These are phyloP conservation scores for Campaea margaritaria DNA, from an alignment of 2,888 invertebrate genomes.

Conservation along the genomic window DNA sequence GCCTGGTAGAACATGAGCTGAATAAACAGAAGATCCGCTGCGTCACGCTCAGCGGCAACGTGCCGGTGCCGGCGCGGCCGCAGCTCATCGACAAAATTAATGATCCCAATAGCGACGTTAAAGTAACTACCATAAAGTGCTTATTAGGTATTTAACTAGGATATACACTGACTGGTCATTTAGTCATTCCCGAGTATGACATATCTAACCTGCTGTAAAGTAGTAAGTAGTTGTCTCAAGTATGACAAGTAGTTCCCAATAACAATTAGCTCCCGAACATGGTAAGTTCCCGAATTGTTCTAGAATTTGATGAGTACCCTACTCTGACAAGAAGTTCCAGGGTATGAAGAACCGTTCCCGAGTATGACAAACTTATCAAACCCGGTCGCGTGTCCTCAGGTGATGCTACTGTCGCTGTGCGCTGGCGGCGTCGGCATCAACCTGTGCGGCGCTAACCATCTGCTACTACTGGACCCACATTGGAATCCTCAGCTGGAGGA, in stretches of 20 bases:
- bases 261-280: neutral
- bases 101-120: conserved; percentile 81
- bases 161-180: too few species aligned
- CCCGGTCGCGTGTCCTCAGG: conserved; percentile 70
- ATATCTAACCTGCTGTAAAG: neutral
- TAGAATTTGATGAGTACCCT: neutral
- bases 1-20: conserved; percentile 89
- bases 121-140: conserved; percentile 62
- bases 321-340: neutral
- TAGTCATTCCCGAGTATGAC: neutral
- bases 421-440: conserved; percentile 98
- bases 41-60: conserved; percentile 90
- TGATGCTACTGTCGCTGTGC: conserved; percentile 93
- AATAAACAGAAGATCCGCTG: conserved; percentile 77
- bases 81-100: conserved; percentile 90
- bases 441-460: conserved; percentile 95
- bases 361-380: neutral
- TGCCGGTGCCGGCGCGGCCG: conserved; percentile 89
- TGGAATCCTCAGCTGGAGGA: conserved; percentile 99
- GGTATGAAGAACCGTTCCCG: neutral
- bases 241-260: neutral
- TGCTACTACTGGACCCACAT: conserved; percentile 95
- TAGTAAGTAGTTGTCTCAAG: neutral
- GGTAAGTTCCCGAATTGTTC: neutral
- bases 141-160: too few species aligned